Percentiles rank a stretch among this genome's conserved stretches.
Evolutionary conservation across 2,888 invertebrate genomes (phyloP).

Genomic region (Scaeva pyrastri): DNA sequence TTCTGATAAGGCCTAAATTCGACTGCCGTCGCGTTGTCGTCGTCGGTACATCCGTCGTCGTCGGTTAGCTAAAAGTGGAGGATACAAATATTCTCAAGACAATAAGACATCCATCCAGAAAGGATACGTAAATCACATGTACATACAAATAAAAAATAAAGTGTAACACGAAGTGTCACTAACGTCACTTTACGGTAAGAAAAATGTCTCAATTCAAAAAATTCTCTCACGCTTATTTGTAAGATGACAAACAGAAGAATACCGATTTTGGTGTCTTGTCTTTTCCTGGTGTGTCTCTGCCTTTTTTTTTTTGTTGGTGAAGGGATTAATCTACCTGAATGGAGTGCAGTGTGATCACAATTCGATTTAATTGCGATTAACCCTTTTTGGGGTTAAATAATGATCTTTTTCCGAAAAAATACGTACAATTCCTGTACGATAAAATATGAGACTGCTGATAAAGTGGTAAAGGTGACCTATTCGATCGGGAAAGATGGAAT

Average conservation of each 20-base stretch:
- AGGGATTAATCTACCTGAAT: conserved; percentile 58
- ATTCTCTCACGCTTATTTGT: conserved; percentile 63
- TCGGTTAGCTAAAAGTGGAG: conserved; percentile 6
- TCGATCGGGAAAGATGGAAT: conserved; percentile 19
- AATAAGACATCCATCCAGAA: conserved; percentile 5
- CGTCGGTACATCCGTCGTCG: background rate
- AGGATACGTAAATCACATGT: conserved; percentile 15
- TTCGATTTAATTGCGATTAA: conserved; percentile 64
- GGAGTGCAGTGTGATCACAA: conserved; percentile 33
- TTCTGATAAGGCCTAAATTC: conserved; percentile 44
- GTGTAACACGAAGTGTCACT: background rate
- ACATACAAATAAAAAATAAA: conserved; percentile 3
- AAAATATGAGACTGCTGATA: conserved; percentile 4
- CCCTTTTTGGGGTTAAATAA: conserved; percentile 56
- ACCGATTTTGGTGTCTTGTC: conserved; percentile 59
- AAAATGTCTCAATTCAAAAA: conserved; percentile 35
- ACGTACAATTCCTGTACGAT: background rate
- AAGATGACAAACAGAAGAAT: conserved; percentile 25
- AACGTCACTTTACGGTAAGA: conserved; percentile 55
- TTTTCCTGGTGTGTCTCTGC: conserved; percentile 26
- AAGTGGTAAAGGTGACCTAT: conserved; percentile 17
- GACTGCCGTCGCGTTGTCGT: conserved; percentile 47
- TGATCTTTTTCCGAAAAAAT: conserved; percentile 35
- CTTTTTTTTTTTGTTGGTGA: conserved; percentile 9
- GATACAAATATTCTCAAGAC: background rate